Conservation (phyloP, 1,140 invertebrate genomes). For the Anadara kagoshimensis region DNA sequence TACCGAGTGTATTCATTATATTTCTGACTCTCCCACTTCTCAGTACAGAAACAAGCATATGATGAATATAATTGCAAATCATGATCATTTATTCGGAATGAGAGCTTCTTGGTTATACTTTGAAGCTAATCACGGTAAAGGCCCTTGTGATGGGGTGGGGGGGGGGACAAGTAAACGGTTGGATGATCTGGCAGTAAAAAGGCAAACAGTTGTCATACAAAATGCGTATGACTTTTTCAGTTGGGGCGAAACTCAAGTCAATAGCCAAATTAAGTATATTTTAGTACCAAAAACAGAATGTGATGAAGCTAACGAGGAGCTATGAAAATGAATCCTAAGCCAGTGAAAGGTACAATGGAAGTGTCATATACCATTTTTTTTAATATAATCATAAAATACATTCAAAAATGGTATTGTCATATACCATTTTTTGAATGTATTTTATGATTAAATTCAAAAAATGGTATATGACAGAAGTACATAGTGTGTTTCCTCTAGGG, state of each 20-base stretch:
- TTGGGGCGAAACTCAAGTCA: constrained; percentile 5
- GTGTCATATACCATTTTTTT: too few species aligned
- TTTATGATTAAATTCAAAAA: too few species aligned
- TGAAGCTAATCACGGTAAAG: constrained; percentile 32
- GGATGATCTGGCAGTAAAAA: constrained; percentile 22
- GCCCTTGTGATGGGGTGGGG: constrained; percentile 41
- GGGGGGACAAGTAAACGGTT: constrained; percentile 22
- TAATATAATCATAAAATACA: too few species aligned
- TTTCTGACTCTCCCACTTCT: constrained; percentile 37
- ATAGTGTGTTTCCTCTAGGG: constrained; percentile 26
- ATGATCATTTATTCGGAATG: constrained; percentile 13
- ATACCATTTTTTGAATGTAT: too few species aligned
- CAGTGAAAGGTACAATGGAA: constrained; percentile 39
- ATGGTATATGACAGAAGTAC: too few species aligned
- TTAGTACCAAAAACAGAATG: constrained; percentile 14
- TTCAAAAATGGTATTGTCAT: too few species aligned
- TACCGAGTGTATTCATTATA: constrained; percentile 37
- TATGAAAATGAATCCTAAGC: background rate
- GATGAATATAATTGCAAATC: constrained; percentile 13
- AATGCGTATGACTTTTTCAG: constrained; percentile 24
- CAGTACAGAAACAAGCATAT: constrained; percentile 42
- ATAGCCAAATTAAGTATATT: constrained; percentile 7
- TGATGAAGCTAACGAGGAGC: background rate
- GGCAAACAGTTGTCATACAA: constrained; percentile 18
- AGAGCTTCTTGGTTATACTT: constrained; percentile 36